Evolutionary conservation across 2,888 invertebrate species (phyloP).

Genomic region (Polyommatus icarus): DNA sequence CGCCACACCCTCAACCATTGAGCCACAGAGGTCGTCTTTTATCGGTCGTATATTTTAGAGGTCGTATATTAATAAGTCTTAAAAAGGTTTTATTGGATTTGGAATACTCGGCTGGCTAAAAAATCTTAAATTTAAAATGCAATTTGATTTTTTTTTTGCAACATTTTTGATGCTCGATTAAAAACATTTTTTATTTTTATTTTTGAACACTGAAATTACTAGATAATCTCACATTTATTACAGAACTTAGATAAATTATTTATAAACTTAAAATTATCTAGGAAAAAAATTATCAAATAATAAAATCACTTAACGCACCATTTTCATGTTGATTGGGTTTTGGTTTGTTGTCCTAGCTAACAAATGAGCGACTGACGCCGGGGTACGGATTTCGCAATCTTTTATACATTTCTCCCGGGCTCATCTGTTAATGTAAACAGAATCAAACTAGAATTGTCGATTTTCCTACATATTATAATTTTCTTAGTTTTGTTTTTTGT

Average conservation of each 20-base stretch:
- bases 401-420: conserved; percentile 70
- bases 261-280: background rate
- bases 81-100: background rate
- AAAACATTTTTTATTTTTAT: background rate
- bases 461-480: conserved; percentile 50
- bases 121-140: background rate
- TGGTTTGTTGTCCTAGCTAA: conserved; percentile 54
- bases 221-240: background rate
- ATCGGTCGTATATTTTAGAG: too few species aligned
- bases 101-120: background rate
- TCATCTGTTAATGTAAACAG: conserved; percentile 62
- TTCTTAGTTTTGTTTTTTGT: too few species aligned
- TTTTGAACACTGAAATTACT: background rate
- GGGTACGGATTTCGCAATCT: conserved; percentile 56
- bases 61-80: background rate
- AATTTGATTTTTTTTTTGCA: background rate
- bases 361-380: conserved; percentile 68
- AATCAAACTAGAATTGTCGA: conserved; percentile 62
- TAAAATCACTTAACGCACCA: conserved; percentile 54
- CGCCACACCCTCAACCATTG: too few species aligned
- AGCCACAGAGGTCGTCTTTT: too few species aligned
- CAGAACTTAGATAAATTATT: background rate
- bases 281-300: background rate
- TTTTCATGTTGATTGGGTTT: conserved; percentile 66
- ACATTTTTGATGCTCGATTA: background rate